Percentiles rank a stretch among this genome's conserved stretches.
Conservation (phyloP, 2,888 invertebrate species). For the Anorthoa munda region DNA sequence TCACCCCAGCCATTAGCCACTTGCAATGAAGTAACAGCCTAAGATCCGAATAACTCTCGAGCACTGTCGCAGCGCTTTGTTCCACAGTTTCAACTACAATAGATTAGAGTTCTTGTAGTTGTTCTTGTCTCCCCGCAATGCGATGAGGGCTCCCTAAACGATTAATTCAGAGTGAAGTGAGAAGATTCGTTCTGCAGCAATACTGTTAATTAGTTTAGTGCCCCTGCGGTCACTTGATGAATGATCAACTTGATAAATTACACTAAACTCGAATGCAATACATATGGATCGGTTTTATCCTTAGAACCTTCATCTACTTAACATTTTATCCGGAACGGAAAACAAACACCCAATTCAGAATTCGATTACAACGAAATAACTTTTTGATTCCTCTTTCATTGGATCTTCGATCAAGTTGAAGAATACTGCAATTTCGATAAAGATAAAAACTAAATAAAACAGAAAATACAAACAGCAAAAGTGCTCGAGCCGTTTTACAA, state of each 20-base stretch:
- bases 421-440: slow-evolving; percentile 60
- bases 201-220: slow-evolving; percentile 73
- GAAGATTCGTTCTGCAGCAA: slow-evolving; percentile 63
- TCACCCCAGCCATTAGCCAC: slow-evolving; percentile 63
- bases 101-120: slow-evolving; percentile 74
- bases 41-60: slow-evolving; percentile 60
- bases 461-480: slow-evolving; percentile 58
- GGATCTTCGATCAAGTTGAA: slow-evolving; percentile 40
- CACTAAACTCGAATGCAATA: slow-evolving; percentile 55
- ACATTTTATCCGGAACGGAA: slow-evolving; percentile 31
- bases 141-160: slow-evolving; percentile 68
- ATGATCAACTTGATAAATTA: slow-evolving; percentile 72
- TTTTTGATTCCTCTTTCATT: slow-evolving; percentile 49
- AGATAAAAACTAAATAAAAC: slow-evolving; percentile 59
- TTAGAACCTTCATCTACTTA: slow-evolving; percentile 42
- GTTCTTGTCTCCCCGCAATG: slow-evolving; percentile 60
- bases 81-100: slow-evolving; percentile 65
- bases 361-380: slow-evolving; percentile 54
- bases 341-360: slow-evolving; percentile 42
- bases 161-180: slow-evolving; percentile 73
- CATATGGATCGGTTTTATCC: slow-evolving; percentile 54
- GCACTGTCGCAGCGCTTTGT: slow-evolving; percentile 53
- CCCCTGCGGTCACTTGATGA: slow-evolving; percentile 71
- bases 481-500: slow-evolving; percentile 72
- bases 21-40: slow-evolving; percentile 63